Evolutionary conservation across 2,888 invertebrate species (phyloP), one percentile per base, ranked within the genome.

Genomic region (Eupeodes latifasciatus): DNA sequence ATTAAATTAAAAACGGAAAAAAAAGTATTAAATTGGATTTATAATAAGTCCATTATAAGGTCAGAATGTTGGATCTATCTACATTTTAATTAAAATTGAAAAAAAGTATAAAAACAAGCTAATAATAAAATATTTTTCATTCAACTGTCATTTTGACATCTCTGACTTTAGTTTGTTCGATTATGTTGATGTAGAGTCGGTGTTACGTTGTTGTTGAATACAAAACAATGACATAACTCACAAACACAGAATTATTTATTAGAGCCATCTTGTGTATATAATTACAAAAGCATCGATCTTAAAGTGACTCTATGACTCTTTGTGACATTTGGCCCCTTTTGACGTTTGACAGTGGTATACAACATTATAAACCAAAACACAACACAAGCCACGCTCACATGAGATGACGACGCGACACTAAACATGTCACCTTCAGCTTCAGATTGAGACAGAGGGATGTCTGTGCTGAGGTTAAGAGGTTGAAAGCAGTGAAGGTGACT

Each of bases 211-310:
- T 40, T 19, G 9, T 44, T 14, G 40, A 44, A 47, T 72, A 81
- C 19, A 47, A 74, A 78, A 79, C 53, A 40, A 66, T 77, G 81
- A 59, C 67, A 81, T 74, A 81, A 81, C 66, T 67, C 14, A 11
- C 27, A 62, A 55, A 77, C 49, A 82, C 57, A 51, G 57, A 78
- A 78, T 82, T 82, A 78, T 82, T 82, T 82, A 82, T 86, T 67
- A 49, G 57, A 47, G 61, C 61, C 81, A 78, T 85, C 67, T 78
- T 36, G 71, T 55, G 85, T 69, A 27, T 27, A 27, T 27, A 78
- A 82, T 86, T 86, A 81, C n/a, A 36, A 27, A 78, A 74, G 36
- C 81, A 85, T 86, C 85, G 78, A 86, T 81, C 77, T 76, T 11
- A 44, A 12, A n/a, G 47, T 62, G 57, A 47, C 82, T 77, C 34